Evolutionary conservation across 2,797 vertebrate species (phyloP), one percentile per base, ranked within the genome.

Genomic region (Triplophysa yarkandensis): DNA sequence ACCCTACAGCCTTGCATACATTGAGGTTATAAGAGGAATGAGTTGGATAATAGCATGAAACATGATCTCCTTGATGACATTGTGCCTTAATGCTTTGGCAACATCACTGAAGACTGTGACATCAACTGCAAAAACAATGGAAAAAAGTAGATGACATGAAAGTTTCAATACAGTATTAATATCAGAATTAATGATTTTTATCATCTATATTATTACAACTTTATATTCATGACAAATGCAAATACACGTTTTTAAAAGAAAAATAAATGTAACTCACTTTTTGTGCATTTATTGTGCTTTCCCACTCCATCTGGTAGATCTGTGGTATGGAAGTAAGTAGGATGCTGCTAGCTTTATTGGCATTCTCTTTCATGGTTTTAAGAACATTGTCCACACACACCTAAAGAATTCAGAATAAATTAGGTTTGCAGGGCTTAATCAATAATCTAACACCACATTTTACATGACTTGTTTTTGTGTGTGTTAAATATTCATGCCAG

Each of bases 371-470:
- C 91, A 99, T 93, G 0, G 92, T 98, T 89, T 98, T 98, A 86
- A 99, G 71, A 30, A 99, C 96, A 28, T 94, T 95, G 87, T 99
- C 97, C 66, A 99, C 96, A 23, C 95, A 97, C 77, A 99, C 97
- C 97, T 99, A 64, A 16, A 79, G 75, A 6, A 23, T 10, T n/a
- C n/a, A n/a, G n/a, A n/a, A n/a, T n/a, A n/a, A n/a, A n/a, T n/a
- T n/a, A n/a, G n/a, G n/a, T n/a, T n/a, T n/a, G n/a, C n/a, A n/a
- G n/a, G n/a, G n/a, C n/a, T n/a, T n/a, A n/a, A n/a, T n/a, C n/a
- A n/a, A n/a, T n/a, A n/a, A n/a, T n/a, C n/a, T n/a, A n/a, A n/a
- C n/a, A n/a, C n/a, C n/a, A n/a, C n/a, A n/a, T 44, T n/a, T n/a
- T 44, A 4, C 5, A 44, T n/a, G n/a, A 17, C 5, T 46, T 17